Evolutionary conservation across 2,113 vertebrate genomes (phyloP).

Genomic region (Erythrolamprus reginae): DNA sequence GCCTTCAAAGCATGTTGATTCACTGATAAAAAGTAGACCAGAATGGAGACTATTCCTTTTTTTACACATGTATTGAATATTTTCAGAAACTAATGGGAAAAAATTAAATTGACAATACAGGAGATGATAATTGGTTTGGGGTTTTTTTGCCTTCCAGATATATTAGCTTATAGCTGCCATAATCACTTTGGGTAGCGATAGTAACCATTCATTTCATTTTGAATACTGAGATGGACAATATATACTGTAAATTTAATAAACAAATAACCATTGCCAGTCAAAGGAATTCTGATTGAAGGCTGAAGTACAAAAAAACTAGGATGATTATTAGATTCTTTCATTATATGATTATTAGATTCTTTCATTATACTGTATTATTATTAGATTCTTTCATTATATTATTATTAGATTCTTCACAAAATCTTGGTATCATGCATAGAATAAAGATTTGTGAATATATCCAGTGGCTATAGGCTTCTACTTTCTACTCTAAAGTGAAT

Average conservation of each 20-base stretch:
- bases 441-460: not conserved
- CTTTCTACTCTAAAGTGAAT: not conserved
- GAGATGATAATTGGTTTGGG: no score
- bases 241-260: not conserved
- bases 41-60: not conserved
- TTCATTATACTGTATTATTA: no score
- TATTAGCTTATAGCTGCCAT: not conserved
- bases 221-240: not conserved
- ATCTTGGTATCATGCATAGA: not conserved
- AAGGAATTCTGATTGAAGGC: not conserved
- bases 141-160: not conserved
- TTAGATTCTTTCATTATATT: not conserved
- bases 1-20: not conserved
- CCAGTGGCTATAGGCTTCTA: not conserved
- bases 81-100: not conserved
- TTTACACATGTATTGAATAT: not conserved
- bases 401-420: not conserved
- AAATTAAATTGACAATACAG: not conserved
- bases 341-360: not conserved
- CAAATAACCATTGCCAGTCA: not conserved
- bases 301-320: not conserved
- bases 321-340: not conserved
- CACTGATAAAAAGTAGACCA: not conserved
- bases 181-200: not conserved
- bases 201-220: not conserved